These are phyloP conservation scores for Diploptera punctata DNA, from an alignment of 2,888 invertebrate genomes.

Conservation along the genomic window DNA sequence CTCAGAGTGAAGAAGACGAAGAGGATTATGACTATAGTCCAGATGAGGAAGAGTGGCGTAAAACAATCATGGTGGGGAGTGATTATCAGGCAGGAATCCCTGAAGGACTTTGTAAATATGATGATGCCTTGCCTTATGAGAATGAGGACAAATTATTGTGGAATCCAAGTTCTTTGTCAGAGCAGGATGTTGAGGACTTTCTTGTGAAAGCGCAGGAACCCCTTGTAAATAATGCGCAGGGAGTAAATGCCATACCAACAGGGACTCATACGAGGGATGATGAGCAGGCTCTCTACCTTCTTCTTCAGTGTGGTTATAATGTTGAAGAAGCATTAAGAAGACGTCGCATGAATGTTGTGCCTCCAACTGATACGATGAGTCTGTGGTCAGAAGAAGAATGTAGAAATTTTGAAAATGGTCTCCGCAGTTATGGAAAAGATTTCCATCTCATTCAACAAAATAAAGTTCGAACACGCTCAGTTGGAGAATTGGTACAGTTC, in stretches of 20 bases:
- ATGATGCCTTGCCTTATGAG: constrained; percentile 92
- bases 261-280: constrained; percentile 85
- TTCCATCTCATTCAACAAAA: constrained; percentile 93
- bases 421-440: constrained; percentile 94
- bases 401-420: constrained; percentile 94
- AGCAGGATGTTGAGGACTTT: constrained; percentile 80
- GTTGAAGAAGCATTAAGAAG: constrained; percentile 91
- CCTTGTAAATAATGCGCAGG: constrained; percentile 53
- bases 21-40: constrained; percentile 84
- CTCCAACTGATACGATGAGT: constrained; percentile 75
- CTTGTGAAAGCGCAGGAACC: constrained; percentile 63
- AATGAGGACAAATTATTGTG: constrained; percentile 95
- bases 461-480: constrained; percentile 91
- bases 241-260: constrained; percentile 64
- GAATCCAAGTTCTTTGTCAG: constrained; percentile 82
- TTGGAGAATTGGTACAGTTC: constrained; percentile 96
- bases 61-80: constrained; percentile 93
- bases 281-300: constrained; percentile 86
- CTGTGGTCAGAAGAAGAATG: constrained; percentile 98
- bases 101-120: constrained; percentile 89
- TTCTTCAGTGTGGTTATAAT: constrained; percentile 94
- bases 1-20: constrained; percentile 80
- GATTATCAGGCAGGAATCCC: constrained; percentile 95
- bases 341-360: constrained; percentile 73
- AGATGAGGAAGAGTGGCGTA: constrained; percentile 86